Percentiles rank a stretch among this genome's conserved stretches.
These are phyloP conservation scores for Hypselothyrea guttata DNA, from an alignment of 2,888 invertebrate genomes.

Conservation along the genomic window DNA sequence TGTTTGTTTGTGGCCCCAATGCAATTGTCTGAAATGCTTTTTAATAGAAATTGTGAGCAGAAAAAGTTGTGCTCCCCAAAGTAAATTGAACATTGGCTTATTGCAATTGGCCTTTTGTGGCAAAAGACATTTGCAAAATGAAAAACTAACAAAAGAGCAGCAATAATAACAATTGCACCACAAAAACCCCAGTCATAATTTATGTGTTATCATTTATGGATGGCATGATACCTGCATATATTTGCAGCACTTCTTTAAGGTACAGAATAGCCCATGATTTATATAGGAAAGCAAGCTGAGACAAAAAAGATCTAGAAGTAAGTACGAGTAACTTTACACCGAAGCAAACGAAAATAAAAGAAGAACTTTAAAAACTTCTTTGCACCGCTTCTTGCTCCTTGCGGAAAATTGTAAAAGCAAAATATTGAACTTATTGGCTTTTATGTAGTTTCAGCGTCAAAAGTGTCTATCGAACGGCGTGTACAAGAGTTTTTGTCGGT, in stretches of 20 bases:
- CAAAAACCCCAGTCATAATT: conserved; percentile 47
- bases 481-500: conserved; percentile 20
- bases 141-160: conserved; percentile 43
- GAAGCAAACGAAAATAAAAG: conserved; percentile 39
- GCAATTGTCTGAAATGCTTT: conserved; percentile 70
- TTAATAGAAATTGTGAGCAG: conserved; percentile 61
- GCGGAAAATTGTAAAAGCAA: conserved; percentile 63
- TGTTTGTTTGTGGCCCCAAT: conserved; percentile 36
- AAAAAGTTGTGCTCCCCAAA: conserved; percentile 43
- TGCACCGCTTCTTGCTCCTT: conserved; percentile 2
- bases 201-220: conserved; percentile 49
- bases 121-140: conserved; percentile 69
- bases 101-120: conserved; percentile 58
- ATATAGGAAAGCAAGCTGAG: conserved; percentile 47
- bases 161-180: conserved; percentile 56
- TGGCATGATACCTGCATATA: conserved; percentile 20
- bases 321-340: conserved; percentile 56
- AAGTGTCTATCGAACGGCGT: conserved; percentile 54
- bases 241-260: background rate
- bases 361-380: conserved; percentile 15
- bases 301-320: conserved; percentile 44
- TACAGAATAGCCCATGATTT: conserved; percentile 50
- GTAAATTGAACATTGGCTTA: conserved; percentile 68
- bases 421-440: conserved; percentile 78
- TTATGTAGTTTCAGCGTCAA: conserved; percentile 69